These are phyloP conservation scores for Drepanosiphum platanoidis DNA, from an alignment of 2,888 invertebrate species.

Conservation along the genomic window DNA sequence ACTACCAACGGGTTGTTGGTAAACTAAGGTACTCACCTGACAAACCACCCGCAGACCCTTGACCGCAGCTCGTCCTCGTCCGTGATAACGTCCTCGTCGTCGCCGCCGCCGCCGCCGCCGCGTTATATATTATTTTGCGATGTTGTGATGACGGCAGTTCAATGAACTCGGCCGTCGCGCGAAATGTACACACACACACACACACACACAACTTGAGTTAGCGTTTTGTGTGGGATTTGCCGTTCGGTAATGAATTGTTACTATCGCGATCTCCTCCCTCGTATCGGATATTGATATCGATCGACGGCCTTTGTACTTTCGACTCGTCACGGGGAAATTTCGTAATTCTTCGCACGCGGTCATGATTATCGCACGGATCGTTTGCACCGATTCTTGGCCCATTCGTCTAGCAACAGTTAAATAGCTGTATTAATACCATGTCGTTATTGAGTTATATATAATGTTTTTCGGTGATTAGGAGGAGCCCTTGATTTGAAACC, in stretches of 20 bases:
- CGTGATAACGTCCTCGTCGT: not conserved
- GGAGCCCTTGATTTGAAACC: no score
- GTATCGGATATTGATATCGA: not conserved
- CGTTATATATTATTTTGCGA: not conserved
- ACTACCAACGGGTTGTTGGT: not conserved
- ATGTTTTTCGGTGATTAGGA: no score
- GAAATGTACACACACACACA: not conserved
- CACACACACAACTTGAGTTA: no score
- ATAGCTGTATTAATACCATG: no score
- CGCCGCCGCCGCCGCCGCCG: not conserved
- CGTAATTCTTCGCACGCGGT: not conserved
- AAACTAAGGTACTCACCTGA: no score
- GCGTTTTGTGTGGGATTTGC: not conserved
- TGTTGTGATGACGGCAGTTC: slow-evolving; percentile 33
- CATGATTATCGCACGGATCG: not conserved
- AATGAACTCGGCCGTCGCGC: slow-evolving; percentile 38
- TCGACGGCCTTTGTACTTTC: not conserved
- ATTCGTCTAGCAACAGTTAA: no score
- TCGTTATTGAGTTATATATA: no score
- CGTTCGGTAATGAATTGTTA: not conserved
- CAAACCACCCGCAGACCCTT: no score
- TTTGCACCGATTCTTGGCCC: no score
- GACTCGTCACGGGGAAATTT: not conserved
- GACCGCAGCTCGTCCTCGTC: no score
- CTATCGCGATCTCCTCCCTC: not conserved